Evolutionary conservation across 2,888 invertebrate genomes (phyloP), one percentile per base, ranked within the genome.

Genomic region (Trilocha varians): DNA sequence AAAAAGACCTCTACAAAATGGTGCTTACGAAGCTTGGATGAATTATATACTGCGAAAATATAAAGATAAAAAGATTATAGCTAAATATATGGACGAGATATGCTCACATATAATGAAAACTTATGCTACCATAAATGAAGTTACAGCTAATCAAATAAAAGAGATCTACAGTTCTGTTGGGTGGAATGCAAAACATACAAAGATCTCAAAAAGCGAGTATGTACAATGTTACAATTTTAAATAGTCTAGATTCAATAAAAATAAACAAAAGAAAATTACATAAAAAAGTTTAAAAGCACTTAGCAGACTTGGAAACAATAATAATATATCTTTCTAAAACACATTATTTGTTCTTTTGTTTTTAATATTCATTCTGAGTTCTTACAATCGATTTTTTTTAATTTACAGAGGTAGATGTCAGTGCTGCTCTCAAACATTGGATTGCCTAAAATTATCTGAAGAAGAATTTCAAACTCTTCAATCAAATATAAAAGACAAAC

Each of bases 391-490:
- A 16, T 42, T 41, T 39, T 25, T 16, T 56, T 47, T 42, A 45
- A 57, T 50, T 76, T 78, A 49, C 54, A 89, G 89, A 50, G 93
- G 92, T 3, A 63, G 77, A 36, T 95, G 95, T 64, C 52, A 48
- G 1, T 63, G 62, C 16, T 95, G 95, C 62, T 68, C 75, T 0
- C 58, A 77, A 15, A 60, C 61, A 17, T 70, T 95, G 48, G 59
- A 85, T 9, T 64, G 76, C 40, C 71, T 89, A 35, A 64, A 77
- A 32, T 59, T 95, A 32, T 79, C 85, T 1, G 57, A 86, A 13
- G 74, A 87, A 15, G 92, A 95, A 60, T 95, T 93, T 65, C 48
- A 76, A 0, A 53, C 64, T 17, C 70, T 97, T 25, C 88, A 89
- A 44, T 53, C 79, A n/a, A 80, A 83, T 42, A 87, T 95, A 46